Evolutionary conservation across 1,140 invertebrate genomes (phyloP).

Genomic region (Caenorhabditis elegans): DNA sequence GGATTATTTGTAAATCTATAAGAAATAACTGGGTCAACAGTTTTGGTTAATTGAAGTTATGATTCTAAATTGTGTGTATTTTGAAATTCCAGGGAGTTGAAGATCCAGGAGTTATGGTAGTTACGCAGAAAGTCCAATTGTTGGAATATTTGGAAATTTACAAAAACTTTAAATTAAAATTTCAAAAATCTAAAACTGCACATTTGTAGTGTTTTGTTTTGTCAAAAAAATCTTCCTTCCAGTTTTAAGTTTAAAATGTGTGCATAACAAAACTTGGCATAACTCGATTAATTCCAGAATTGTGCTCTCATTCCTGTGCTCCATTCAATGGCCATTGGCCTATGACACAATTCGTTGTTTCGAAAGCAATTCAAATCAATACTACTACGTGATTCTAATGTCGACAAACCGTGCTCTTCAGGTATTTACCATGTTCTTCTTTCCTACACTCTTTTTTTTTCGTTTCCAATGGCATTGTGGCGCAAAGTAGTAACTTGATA

Average conservation of each 20-base stretch:
- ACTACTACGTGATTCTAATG: constrained; percentile 38
- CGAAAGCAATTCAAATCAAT: constrained; percentile 37
- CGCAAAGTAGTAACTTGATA: not conserved
- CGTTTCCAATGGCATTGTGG: not conserved
- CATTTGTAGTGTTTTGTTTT: too few relatives aligned
- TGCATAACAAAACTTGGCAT: too few relatives aligned
- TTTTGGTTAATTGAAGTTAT: too few relatives aligned
- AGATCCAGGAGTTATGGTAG: too few relatives aligned
- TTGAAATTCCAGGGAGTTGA: too few relatives aligned
- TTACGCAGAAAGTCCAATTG: too few relatives aligned
- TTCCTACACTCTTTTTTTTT: not conserved
- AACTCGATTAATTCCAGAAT: constrained; percentile 53
- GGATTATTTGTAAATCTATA: not conserved
- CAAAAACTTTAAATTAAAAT: too few relatives aligned
- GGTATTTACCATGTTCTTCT: constrained; percentile 24
- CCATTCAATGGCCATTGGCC: constrained; percentile 62
- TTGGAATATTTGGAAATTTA: too few relatives aligned
- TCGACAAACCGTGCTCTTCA: constrained; percentile 26
- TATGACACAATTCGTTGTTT: constrained; percentile 50
- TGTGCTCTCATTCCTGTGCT: constrained; percentile 57
- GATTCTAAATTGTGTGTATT: too few relatives aligned
- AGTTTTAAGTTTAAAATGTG: too few relatives aligned
- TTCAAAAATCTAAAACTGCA: too few relatives aligned
- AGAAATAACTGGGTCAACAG: not conserved
- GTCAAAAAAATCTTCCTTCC: too few relatives aligned